Evolutionary conservation across 2,797 vertebrate genomes (phyloP), one percentile per base, ranked within the genome.

Genomic region (Fringilla coelebs): DNA sequence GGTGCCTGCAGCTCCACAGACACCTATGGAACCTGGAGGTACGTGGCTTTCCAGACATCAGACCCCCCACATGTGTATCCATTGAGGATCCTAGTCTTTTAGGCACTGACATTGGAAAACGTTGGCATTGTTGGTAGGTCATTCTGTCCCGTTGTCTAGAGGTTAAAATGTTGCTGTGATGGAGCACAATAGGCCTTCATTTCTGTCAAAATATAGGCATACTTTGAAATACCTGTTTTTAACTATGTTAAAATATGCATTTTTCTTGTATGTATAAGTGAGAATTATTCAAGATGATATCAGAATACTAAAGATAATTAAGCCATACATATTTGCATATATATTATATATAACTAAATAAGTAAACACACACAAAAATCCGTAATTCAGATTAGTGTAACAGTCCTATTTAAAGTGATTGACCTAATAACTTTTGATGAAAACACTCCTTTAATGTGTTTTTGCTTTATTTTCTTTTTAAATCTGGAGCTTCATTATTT

Each of bases 251-350:
- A 97, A 97, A 93, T 95, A 93, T 2, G 45, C 90, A 62, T 96
- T 97, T 97, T 96, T 97, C 89, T 94, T 94, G 36, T 98, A 97
- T 95, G 82, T 97, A 70, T 97, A 97, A 94, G 89, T 94, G 90
- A 97, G 90, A 96, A 96, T 96, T 96, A 96, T 95, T 97, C 95
- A 96, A 96, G 96, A 90, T 97, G 94, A 97, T 96, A 97, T 95
- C 96, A 94, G 91, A 96, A 95, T 97, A 96, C 95, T 96, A 95
- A 97, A 98, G 96, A 93, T 97, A 96, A 97, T 96, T 95, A 98
- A 98, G 98, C 98, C 98, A 98, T 98, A 98, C 86, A 10, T 98
- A 97, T 96, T 97, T 98, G 96, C 96, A 92, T 98, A 98, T 97
- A 96, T 93, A 85, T 94, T 97, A 96, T 98, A 96, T 97, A 97